Evolutionary conservation across 2,888 invertebrate genomes (phyloP).

Genomic region (Vesta saturnalis): DNA sequence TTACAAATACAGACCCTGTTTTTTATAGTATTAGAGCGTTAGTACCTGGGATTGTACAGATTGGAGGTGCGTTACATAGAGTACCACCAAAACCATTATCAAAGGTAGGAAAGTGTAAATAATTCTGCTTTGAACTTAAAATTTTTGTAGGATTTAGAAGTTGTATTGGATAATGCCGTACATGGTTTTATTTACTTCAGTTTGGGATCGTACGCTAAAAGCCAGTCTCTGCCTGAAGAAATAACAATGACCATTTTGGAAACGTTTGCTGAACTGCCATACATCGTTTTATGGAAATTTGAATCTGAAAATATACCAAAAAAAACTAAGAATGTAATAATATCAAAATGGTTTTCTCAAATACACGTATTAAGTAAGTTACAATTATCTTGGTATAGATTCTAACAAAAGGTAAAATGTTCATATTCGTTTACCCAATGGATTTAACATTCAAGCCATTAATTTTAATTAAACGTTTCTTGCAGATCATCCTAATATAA

Average conservation of each 20-base stretch:
- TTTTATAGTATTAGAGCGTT: constrained; percentile 51
- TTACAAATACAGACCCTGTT: constrained; percentile 54
- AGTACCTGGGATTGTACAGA: constrained; percentile 52
- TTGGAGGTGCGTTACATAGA: constrained; percentile 52
- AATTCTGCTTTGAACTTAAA: background rate
- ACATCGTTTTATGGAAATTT: constrained; percentile 8
- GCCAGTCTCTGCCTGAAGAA: background rate
- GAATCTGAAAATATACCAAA: background rate
- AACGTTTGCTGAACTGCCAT: constrained; percentile 17
- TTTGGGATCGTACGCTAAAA: background rate
- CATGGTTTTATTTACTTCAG: constrained; percentile 10
- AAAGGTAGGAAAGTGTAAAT: constrained; percentile 42
- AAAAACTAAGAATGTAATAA: background rate
- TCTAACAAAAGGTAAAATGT: too few species aligned
- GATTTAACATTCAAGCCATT: background rate
- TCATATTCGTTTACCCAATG: too few species aligned
- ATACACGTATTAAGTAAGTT: background rate
- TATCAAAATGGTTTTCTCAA: constrained; percentile 8
- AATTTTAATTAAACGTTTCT: too few species aligned
- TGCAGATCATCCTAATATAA: constrained; percentile 59
- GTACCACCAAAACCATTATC: constrained; percentile 45
- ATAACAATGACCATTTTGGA: background rate
- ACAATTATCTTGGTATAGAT: too few species aligned
- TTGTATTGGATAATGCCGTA: background rate
- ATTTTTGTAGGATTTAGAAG: background rate